Percentiles rank a stretch among this genome's conserved stretches.
phyloP scores from a whole-genome alignment of 2,888 invertebrate species.

The Euzetes globulus region DNA sequence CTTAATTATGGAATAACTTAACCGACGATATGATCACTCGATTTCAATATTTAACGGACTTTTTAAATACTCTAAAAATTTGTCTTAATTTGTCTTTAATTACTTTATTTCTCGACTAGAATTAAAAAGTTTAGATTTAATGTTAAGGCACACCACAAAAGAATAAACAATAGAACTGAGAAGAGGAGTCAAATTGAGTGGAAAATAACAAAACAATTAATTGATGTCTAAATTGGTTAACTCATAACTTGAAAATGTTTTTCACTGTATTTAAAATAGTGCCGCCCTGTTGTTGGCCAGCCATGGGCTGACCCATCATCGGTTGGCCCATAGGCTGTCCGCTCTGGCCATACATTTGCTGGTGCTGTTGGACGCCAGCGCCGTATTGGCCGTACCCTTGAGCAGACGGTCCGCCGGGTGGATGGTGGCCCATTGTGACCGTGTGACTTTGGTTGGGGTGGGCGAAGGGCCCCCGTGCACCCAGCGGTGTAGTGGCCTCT shows the following conservation, averaged over 20 bases:
- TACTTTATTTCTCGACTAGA: neutral
- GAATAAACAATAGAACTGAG: neutral
- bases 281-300: constrained; percentile 30
- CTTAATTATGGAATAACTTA: too few species aligned
- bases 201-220: neutral
- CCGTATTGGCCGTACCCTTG: constrained; percentile 16
- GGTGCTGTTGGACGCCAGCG: constrained; percentile 27
- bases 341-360: constrained; percentile 16
- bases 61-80: neutral
- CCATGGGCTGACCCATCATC: constrained; percentile 29
- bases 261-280: constrained; percentile 33
- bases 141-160: constrained; percentile 23
- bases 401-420: neutral
- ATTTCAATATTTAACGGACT: neutral
- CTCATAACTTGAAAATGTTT: constrained; percentile 36
- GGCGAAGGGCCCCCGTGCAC: constrained; percentile 32
- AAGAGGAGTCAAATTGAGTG: neutral
- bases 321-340: constrained; percentile 5
- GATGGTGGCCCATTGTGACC: constrained; percentile 34
- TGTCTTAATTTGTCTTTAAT: constrained; percentile 1
- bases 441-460: constrained; percentile 33
- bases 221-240: neutral
- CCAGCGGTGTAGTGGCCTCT: constrained; percentile 37
- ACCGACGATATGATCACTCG: constrained; percentile 2
- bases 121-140: neutral